A percentile compares a stretch with the other conserved stretches of the same genome.
Evolutionary conservation across 2,113 vertebrate genomes (phyloP).

Genomic region (Ibidorhyncha struthersii): DNA sequence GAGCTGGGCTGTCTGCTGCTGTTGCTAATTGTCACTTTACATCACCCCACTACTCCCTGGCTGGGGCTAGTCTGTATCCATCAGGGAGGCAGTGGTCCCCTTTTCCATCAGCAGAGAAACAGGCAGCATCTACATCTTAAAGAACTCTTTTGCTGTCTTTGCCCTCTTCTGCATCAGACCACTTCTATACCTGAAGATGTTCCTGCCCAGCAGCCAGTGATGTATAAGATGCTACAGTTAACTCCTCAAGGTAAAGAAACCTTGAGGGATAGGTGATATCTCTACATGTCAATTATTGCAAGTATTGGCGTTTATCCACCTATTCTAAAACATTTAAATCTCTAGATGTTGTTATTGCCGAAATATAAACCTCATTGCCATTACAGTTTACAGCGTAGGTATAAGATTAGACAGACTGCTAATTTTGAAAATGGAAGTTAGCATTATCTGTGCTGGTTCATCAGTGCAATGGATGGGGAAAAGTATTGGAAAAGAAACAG

Average conservation of each 20-base stretch:
- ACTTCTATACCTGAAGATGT: not conserved
- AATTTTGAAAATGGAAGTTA: not conserved
- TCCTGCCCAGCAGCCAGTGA: not conserved
- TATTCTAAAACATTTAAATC: not conserved
- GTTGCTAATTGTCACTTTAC: accelerated
- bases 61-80: not conserved
- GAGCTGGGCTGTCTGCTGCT: not conserved
- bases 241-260: not conserved
- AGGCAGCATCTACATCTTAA: not conserved
- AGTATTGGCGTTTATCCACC: not conserved
- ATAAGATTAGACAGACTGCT: not conserved
- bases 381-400: not conserved
- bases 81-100: not conserved
- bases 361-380: not conserved
- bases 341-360: not conserved
- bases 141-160: not conserved
- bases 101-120: not conserved
- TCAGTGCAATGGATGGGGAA: not conserved
- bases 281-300: not conserved
- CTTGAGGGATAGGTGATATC: not conserved
- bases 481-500: not conserved
- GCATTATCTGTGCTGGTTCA: not conserved
- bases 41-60: accelerated
- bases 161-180: not conserved
- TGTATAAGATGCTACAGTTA: not conserved